phyloP scores from a whole-genome alignment of 1,140 invertebrate genomes.

The Drosophila lacteicornis region DNA sequence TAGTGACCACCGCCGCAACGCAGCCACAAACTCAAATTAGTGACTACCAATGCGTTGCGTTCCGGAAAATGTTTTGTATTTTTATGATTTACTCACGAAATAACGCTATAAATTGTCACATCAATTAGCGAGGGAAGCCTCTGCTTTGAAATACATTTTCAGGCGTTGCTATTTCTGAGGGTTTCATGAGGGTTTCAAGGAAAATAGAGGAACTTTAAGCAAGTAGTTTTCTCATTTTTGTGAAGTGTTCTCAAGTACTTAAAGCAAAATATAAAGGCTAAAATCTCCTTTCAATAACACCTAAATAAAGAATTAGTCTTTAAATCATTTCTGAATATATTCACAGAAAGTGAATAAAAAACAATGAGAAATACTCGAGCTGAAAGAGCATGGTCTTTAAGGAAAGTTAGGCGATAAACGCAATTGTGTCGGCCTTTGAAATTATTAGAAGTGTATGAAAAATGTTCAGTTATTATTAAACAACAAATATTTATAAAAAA shows the following conservation, averaged over 20 bases:
- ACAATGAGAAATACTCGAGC: not conserved
- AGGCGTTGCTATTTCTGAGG: not conserved
- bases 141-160: not conserved
- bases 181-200: too few species aligned
- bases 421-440: rapidly evolving
- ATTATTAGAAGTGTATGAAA: too few species aligned
- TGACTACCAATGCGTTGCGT: slow-evolving; percentile 10
- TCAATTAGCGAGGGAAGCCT: not conserved
- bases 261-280: not conserved
- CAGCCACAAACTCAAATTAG: slow-evolving; percentile 36
- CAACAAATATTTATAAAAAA: too few species aligned
- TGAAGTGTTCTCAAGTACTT: not conserved
- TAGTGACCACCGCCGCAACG: slow-evolving; percentile 20
- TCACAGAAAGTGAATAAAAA: not conserved
- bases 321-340: not conserved
- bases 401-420: too few species aligned
- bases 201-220: not conserved
- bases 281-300: too few species aligned
- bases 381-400: too few species aligned
- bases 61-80: slow-evolving; percentile 14
- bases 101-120: not conserved
- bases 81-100: slow-evolving; percentile 4
- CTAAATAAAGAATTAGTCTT: not conserved
- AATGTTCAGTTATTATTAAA: not conserved
- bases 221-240: too few species aligned